Conservation (phyloP, 2,888 invertebrate species). For the Apodemia zela region DNA sequence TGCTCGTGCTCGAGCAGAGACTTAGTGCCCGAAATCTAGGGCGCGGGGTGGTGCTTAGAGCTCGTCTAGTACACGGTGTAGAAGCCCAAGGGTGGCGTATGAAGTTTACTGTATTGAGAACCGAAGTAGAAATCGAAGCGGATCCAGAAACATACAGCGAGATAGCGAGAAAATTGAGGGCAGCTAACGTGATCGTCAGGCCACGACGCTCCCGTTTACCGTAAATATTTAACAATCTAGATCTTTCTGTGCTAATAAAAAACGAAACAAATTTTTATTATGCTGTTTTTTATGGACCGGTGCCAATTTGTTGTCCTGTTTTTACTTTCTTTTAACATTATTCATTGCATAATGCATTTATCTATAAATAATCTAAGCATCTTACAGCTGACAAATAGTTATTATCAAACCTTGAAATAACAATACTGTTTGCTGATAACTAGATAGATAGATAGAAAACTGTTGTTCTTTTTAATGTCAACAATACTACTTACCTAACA, state of each 20-base stretch:
- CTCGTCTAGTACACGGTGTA: conserved; percentile 65
- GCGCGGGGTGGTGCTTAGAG: conserved; percentile 61
- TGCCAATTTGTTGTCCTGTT: background rate
- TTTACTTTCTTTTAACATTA: background rate
- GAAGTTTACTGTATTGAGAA: conserved; percentile 64
- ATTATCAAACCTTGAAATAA: conserved; percentile 7
- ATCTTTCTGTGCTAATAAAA: background rate
- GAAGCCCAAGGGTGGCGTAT: conserved; percentile 70
- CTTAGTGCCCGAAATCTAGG: conserved; percentile 62
- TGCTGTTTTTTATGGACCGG: background rate
- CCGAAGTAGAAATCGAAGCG: conserved; percentile 70
- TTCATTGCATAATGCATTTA: conserved; percentile 4
- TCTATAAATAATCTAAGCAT: background rate
- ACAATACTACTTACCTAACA: too few species aligned
- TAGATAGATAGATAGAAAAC: background rate
- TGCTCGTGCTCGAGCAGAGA: conserved; percentile 77
- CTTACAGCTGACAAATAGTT: background rate
- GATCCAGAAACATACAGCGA: conserved; percentile 62
- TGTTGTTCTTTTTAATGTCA: background rate
- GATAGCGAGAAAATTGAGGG: conserved; percentile 58
- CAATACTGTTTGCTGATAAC: background rate
- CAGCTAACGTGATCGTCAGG: conserved; percentile 62
- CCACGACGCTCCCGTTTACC: conserved; percentile 50
- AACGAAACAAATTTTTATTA: background rate
- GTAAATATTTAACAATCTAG: conserved; percentile 57